Percentiles rank a stretch among this genome's conserved stretches.
These are phyloP conservation scores for Actinopyga echinites DNA, from an alignment of 53 echinoderm and acorn worm genomes.

Conservation along the genomic window DNA sequence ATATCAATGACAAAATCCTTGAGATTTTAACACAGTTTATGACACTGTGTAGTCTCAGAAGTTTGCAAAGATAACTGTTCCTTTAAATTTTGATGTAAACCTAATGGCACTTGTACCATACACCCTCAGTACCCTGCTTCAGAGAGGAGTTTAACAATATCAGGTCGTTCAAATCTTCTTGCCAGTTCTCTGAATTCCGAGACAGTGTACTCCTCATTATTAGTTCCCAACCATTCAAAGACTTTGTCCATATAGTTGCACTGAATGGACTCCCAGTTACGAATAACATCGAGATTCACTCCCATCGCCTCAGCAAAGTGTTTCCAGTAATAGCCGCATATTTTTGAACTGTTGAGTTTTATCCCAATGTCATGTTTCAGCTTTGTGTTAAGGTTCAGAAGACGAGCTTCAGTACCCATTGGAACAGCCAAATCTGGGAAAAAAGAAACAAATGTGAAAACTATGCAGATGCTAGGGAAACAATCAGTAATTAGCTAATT, in stretches of 20 bases:
- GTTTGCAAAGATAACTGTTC: too few species aligned
- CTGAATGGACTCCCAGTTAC: not conserved
- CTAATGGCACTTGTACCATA: not conserved
- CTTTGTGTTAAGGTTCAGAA: not conserved
- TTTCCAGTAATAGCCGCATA: conserved; percentile 13
- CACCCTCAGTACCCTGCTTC: not conserved
- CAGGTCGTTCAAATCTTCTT: not conserved
- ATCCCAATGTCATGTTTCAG: not conserved
- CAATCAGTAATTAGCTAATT: too few species aligned
- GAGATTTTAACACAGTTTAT: too few species aligned
- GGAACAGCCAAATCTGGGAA: not conserved
- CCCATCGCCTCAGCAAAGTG: conserved; percentile 33
- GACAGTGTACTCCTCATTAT: conserved; percentile 9
- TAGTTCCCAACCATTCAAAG: conserved; percentile 20
- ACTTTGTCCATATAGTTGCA: conserved; percentile 31
- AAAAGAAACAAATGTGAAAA: not conserved
- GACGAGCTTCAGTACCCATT: not conserved
- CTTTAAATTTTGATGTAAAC: not conserved
- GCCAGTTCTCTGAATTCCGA: not conserved
- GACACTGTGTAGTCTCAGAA: too few species aligned
- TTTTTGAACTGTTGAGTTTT: conserved; percentile 13
- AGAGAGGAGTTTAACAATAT: not conserved
- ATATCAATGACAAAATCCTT: too few species aligned
- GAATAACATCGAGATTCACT: not conserved
- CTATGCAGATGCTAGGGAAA: too few species aligned